Evolutionary conservation across 2,888 invertebrate genomes (phyloP).

Genomic region (Palloptera scutellata): DNA sequence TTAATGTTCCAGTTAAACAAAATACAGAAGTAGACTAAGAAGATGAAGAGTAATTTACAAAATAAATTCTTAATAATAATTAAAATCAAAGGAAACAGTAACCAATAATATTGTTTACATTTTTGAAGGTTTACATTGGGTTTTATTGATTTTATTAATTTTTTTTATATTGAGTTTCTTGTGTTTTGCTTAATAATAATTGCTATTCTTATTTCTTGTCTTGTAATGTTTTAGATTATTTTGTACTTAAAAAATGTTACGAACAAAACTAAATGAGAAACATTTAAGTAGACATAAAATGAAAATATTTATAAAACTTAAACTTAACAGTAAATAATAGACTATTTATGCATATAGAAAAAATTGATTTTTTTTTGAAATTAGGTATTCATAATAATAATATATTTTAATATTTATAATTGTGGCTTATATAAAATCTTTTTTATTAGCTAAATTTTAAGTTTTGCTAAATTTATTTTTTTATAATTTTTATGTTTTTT

Average conservation of each 20-base stretch:
- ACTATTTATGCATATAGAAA: conserved; percentile 33
- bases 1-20: conserved; percentile 8
- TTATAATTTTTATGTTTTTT: conserved; percentile 25
- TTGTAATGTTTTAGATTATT: conserved; percentile 28
- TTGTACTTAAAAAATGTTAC: conserved; percentile 40
- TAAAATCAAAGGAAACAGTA: background rate
- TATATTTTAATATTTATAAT: conserved; percentile 34
- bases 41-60: conserved; percentile 14
- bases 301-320: background rate
- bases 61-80: conserved; percentile 21
- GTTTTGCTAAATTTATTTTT: conserved; percentile 27
- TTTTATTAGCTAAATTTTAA: conserved; percentile 27
- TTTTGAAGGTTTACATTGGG: background rate
- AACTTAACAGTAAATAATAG: conserved; percentile 22
- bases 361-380: conserved; percentile 28
- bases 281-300: conserved; percentile 13
- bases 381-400: conserved; percentile 22
- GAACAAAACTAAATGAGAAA: conserved; percentile 16
- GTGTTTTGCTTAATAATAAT: background rate
- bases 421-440: conserved; percentile 31
- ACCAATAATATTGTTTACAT: background rate
- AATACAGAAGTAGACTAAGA: background rate
- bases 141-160: background rate
- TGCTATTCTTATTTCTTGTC: background rate
- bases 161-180: background rate